Conservation (phyloP, 1,140 invertebrate species). For the Hycleus phaleratus region DNA sequence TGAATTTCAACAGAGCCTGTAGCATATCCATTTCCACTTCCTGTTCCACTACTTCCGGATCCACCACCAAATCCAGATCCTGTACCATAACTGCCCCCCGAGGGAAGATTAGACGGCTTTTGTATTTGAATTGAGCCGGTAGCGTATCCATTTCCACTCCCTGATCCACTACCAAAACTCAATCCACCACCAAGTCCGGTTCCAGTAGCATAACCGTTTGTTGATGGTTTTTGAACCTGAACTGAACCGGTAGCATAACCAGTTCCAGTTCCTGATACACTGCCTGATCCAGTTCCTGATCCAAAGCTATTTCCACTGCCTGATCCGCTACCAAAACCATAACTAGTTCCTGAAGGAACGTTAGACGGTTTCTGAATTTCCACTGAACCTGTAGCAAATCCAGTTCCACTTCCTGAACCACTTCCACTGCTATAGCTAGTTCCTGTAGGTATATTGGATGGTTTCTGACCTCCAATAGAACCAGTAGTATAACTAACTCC, state of each 20-base stretch:
- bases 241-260: neutral
- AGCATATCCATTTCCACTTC: neutral
- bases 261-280: neutral
- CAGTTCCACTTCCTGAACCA: neutral
- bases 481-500: neutral
- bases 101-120: neutral
- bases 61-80: neutral
- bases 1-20: neutral
- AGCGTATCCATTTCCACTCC: neutral
- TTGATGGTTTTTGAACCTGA: too few relatives aligned
- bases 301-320: neutral
- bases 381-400: neutral
- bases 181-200: too few relatives aligned
- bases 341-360: too few relatives aligned
- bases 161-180: too few relatives aligned
- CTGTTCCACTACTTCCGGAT: neutral
- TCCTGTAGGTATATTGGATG: neutral
- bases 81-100: neutral
- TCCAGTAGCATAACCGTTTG: too few relatives aligned
- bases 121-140: neutral
- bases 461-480: neutral
- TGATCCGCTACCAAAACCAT: too few relatives aligned
- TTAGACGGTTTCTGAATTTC: too few relatives aligned
- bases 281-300: too few relatives aligned
- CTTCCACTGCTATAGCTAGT: neutral